Percentiles rank a stretch among this genome's conserved stretches.
These are phyloP conservation scores for Blastomussa wellsi DNA, from an alignment of 92 coral and sea anemone genomes.

Conservation along the genomic window DNA sequence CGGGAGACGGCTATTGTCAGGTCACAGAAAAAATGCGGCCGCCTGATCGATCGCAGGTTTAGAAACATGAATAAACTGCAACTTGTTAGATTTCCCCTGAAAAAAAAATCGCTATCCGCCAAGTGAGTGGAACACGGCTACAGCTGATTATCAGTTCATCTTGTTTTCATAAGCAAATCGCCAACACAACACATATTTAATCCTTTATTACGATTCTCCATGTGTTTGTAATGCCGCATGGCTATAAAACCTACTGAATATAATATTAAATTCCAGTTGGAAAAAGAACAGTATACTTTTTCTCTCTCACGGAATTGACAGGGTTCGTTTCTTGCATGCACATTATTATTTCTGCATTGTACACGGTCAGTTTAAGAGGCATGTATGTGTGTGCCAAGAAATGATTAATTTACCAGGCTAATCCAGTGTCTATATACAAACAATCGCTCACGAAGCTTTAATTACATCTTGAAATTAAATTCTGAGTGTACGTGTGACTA, in stretches of 20 bases:
- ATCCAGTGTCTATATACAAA: neutral
- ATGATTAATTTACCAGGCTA: constrained; percentile 11
- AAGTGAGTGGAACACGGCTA: neutral
- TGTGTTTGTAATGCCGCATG: neutral
- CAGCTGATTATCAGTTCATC: neutral
- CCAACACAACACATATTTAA: neutral
- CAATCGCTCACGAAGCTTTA: constrained; percentile 21
- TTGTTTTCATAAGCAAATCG: neutral
- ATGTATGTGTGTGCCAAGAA: neutral
- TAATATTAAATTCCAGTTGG: neutral
- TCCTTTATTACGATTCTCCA: neutral
- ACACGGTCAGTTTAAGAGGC: neutral
- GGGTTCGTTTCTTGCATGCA: constrained; percentile 3
- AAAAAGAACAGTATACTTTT: neutral
- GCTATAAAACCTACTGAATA: neutral
- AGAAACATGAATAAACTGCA: no score
- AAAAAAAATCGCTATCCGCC: neutral
- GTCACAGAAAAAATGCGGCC: neutral
- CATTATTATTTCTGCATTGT: neutral
- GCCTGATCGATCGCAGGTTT: neutral
- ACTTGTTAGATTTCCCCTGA: neutral
- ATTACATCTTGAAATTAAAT: constrained; percentile 10
- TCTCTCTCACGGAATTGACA: neutral
- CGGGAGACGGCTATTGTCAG: neutral
- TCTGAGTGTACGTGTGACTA: neutral